A percentile compares a stretch with the other conserved stretches of the same genome.
These are phyloP conservation scores for Drosophila rellima DNA, from an alignment of 2,888 invertebrate species.

Conservation along the genomic window DNA sequence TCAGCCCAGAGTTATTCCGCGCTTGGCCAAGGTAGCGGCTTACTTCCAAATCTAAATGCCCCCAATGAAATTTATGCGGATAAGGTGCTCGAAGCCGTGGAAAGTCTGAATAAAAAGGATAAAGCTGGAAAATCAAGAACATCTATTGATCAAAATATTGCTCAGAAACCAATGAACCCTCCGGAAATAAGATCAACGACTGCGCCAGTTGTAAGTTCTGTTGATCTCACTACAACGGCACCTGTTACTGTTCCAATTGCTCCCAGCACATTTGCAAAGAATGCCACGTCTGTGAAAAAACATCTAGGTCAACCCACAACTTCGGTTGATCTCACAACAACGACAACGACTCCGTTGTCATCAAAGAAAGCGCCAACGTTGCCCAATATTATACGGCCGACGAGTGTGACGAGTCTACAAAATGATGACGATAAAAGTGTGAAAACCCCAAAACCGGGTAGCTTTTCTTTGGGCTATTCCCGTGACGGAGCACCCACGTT, in stretches of 20 bases:
- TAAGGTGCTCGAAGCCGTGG: constrained; percentile 23
- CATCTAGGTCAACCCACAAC: constrained; percentile 11
- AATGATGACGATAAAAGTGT: constrained; percentile 1
- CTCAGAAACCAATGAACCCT: constrained; percentile 11
- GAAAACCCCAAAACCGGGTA: constrained; percentile 17
- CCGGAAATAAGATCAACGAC: constrained; percentile 9
- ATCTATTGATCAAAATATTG: constrained; percentile 18
- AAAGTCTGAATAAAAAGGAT: constrained; percentile 31
- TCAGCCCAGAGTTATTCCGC: constrained; percentile 37
- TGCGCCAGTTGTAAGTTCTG: constrained; percentile 18
- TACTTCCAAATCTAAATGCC: constrained; percentile 29
- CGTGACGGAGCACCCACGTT: constrained; percentile 16
- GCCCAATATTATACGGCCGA: constrained; percentile 2
- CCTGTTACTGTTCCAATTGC: background rate
- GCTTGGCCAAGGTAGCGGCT: constrained; percentile 1
- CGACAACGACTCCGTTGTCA: constrained; percentile 10
- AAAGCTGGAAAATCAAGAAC: constrained; percentile 23
- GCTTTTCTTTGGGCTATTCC: constrained; percentile 24
- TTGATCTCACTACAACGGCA: constrained; percentile 42
- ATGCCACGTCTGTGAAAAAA: constrained; percentile 4
- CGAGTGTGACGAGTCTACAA: background rate
- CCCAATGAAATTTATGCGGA: constrained; percentile 28
- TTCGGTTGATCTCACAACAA: constrained; percentile 32
- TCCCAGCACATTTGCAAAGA: constrained; percentile 12
- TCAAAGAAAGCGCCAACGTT: constrained; percentile 14